These are phyloP conservation scores for Glossosoma conforme DNA, from an alignment of 1,140 invertebrate species.

Conservation along the genomic window DNA sequence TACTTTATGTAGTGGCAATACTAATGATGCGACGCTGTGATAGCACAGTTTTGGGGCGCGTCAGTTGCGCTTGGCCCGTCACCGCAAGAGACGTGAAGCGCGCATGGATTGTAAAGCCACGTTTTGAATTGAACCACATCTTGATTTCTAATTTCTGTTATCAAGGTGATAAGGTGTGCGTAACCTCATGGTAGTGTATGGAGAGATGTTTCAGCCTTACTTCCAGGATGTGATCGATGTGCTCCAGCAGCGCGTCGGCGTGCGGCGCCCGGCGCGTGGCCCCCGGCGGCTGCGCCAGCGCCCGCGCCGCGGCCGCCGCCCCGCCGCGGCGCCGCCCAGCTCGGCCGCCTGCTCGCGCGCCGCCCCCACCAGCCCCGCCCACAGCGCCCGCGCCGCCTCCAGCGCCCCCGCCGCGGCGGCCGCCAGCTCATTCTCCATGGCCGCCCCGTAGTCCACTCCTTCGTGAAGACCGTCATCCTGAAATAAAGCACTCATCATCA, in stretches of 20 bases:
- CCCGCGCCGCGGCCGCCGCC: conserved; percentile 20
- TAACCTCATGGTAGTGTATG: too few relatives aligned
- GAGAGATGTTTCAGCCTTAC: too few relatives aligned
- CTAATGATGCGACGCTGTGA: too few relatives aligned
- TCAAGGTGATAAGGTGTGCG: too few relatives aligned
- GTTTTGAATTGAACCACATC: too few relatives aligned
- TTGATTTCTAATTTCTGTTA: too few relatives aligned
- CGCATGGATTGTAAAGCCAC: too few relatives aligned
- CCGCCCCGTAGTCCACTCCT: conserved; percentile 38
- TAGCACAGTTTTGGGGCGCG: too few relatives aligned
- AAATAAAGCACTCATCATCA: background rate
- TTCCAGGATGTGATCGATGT: conserved; percentile 54
- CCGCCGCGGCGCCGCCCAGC: conserved; percentile 34
- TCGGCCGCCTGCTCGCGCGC: conserved; percentile 44
- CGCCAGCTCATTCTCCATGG: conserved; percentile 44
- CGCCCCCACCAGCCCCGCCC: conserved; percentile 43
- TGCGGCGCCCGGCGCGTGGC: conserved; percentile 19
- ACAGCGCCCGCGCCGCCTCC: conserved; percentile 44
- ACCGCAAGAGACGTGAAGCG: too few relatives aligned
- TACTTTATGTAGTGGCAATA: too few relatives aligned
- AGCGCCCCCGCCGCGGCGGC: conserved; percentile 45
- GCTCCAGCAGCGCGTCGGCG: conserved; percentile 50
- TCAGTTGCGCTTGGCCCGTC: too few relatives aligned
- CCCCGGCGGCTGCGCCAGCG: conserved; percentile 17
- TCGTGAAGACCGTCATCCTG: conserved; percentile 37